Evolutionary conservation across 2,113 vertebrate genomes (phyloP).

Genomic region (Mobula birostris): DNA sequence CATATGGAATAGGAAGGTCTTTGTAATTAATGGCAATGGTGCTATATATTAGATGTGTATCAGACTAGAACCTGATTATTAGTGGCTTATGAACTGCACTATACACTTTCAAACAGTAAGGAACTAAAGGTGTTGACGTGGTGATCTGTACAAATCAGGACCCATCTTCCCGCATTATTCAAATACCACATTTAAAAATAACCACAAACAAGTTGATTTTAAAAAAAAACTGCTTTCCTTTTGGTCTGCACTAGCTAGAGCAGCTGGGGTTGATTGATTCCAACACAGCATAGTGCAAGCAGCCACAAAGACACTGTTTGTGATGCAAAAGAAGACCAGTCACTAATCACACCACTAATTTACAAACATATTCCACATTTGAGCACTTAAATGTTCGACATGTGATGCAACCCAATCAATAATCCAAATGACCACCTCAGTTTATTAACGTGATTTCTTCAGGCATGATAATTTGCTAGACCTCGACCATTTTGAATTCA

Average conservation of each 20-base stretch:
- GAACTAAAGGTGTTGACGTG: not conserved
- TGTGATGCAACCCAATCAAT: not conserved
- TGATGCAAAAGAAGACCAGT: not conserved
- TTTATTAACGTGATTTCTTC: constrained; percentile 1
- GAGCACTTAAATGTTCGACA: not conserved
- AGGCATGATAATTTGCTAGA: not conserved
- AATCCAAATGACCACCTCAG: not conserved
- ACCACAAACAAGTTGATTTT: not conserved
- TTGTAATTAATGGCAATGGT: constrained; percentile 26
- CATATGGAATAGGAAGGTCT: not conserved
- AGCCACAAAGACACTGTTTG: not conserved
- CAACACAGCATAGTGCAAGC: not conserved
- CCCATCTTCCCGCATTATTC: not conserved
- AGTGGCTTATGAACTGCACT: constrained; percentile 14
- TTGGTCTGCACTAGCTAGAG: not conserved
- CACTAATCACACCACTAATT: not conserved
- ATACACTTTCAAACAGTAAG: not conserved
- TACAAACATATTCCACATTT: not conserved
- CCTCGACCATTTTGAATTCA: not conserved
- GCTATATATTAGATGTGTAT: not conserved
- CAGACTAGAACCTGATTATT: not conserved
- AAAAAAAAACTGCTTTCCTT: constrained; percentile 22
- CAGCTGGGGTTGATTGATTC: constrained; percentile 1
- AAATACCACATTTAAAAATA: not conserved
- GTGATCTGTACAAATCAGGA: not conserved